Conservation (phyloP, 2,888 invertebrate genomes). For the Tiliacea aurago region DNA sequence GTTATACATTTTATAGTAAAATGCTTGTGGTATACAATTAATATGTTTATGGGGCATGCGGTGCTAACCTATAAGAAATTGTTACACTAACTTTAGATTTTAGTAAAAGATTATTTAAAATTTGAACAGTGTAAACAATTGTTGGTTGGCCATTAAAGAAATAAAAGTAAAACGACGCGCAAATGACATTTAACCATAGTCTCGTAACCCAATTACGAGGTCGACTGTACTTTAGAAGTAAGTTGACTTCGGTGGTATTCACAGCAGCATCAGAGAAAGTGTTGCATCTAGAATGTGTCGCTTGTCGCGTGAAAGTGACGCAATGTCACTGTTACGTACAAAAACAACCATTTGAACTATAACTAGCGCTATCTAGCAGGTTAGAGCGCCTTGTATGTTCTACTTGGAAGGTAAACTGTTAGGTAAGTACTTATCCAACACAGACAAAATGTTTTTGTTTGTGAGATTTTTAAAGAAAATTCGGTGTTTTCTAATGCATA, state of each 20-base stretch:
- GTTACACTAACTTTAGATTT: not conserved
- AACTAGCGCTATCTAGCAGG: no score
- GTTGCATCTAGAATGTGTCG: slow-evolving; percentile 37
- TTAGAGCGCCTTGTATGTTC: slow-evolving; percentile 14
- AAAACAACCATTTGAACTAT: slow-evolving; percentile 8
- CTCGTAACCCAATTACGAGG: not conserved
- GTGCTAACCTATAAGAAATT: not conserved
- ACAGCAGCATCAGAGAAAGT: slow-evolving; percentile 45
- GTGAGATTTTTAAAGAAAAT: no score
- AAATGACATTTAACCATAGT: not conserved
- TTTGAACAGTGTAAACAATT: not conserved
- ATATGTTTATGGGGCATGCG: not conserved
- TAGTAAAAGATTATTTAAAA: not conserved
- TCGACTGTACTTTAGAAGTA: not conserved
- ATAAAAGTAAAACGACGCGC: not conserved
- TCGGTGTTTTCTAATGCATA: no score
- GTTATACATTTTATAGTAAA: not conserved
- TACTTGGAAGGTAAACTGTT: not conserved
- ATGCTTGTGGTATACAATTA: not conserved
- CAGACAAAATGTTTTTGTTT: no score
- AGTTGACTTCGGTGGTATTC: slow-evolving; percentile 18
- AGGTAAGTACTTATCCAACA: no score
- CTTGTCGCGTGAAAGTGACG: slow-evolving; percentile 55
- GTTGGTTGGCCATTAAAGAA: no score
- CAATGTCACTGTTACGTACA: slow-evolving; percentile 27